phyloP scores from a whole-genome alignment of 23 tunicate species.

The Styela plicata region DNA sequence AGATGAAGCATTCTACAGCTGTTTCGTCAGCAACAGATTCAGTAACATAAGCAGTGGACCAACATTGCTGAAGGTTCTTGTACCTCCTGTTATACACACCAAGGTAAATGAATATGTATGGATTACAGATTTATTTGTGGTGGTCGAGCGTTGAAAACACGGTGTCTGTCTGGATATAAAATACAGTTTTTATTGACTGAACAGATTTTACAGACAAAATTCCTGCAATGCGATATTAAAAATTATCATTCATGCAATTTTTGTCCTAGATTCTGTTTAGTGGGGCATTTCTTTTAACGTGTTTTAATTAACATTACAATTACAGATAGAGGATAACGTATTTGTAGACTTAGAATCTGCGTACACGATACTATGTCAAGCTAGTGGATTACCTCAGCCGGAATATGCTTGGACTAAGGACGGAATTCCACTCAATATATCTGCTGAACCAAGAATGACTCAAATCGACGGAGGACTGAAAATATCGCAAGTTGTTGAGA shows the following conservation, averaged over 20 bases:
- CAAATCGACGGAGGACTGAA: neutral
- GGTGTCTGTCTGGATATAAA: too few species aligned
- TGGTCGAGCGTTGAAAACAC: too few species aligned
- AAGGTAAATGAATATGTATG: slow-evolving; percentile 1
- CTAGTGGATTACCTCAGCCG: neutral
- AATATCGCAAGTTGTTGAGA: neutral
- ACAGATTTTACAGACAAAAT: too few species aligned
- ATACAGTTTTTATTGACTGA: too few species aligned
- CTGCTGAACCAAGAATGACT: neutral
- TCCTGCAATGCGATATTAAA: too few species aligned
- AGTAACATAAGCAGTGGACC: neutral
- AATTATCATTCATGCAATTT: too few species aligned
- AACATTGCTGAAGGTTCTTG: neutral
- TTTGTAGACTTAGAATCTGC: neutral
- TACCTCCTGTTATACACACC: slow-evolving; percentile 7
- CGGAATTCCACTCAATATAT: neutral
- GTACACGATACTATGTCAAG: neutral
- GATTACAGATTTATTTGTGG: neutral
- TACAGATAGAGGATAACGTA: neutral
- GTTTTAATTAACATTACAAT: too few species aligned
- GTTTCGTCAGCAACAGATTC: neutral
- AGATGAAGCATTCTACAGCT: slow-evolving; percentile 4
- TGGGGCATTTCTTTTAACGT: too few species aligned
- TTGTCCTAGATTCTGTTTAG: too few species aligned
- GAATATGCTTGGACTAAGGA: neutral